These are phyloP conservation scores for Poecilia latipinna DNA, from an alignment of 2,113 vertebrate species.

Conservation along the genomic window DNA sequence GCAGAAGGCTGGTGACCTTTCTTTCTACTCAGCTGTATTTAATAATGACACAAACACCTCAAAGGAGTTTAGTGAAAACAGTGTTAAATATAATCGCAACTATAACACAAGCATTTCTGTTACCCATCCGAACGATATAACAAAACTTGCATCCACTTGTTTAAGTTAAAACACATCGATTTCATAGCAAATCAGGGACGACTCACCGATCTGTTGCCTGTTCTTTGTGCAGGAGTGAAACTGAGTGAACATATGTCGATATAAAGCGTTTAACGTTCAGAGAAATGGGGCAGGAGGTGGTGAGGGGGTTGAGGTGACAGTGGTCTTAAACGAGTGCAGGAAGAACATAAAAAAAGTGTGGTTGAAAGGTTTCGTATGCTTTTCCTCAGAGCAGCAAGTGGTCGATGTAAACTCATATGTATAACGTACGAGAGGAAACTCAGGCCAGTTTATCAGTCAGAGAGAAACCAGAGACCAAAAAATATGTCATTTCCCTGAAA, in stretches of 20 bases:
- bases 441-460: slow-evolving; percentile 42
- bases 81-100: background rate
- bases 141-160: background rate
- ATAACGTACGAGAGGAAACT: slow-evolving; percentile 12
- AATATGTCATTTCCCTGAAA: slow-evolving; percentile 50
- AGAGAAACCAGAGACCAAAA: slow-evolving; percentile 24
- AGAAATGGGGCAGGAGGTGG: background rate
- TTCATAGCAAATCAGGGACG: background rate
- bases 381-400: slow-evolving; percentile 13
- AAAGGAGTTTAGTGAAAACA: background rate
- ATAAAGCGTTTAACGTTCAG: background rate
- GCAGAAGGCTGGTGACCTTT: background rate
- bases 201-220: slow-evolving; percentile 46
- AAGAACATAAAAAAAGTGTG: background rate
- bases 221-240: slow-evolving; percentile 9
- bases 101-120: background rate
- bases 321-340: slow-evolving; percentile 19
- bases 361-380: slow-evolving; percentile 8
- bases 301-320: slow-evolving; percentile 13
- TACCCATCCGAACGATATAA: background rate
- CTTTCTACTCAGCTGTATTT: background rate
- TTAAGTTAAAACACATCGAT: background rate
- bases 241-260: background rate
- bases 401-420: slow-evolving; percentile 5
- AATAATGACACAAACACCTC: background rate